phyloP scores from a whole-genome alignment of 1,140 invertebrate species.

The Onthophagus taurus region DNA sequence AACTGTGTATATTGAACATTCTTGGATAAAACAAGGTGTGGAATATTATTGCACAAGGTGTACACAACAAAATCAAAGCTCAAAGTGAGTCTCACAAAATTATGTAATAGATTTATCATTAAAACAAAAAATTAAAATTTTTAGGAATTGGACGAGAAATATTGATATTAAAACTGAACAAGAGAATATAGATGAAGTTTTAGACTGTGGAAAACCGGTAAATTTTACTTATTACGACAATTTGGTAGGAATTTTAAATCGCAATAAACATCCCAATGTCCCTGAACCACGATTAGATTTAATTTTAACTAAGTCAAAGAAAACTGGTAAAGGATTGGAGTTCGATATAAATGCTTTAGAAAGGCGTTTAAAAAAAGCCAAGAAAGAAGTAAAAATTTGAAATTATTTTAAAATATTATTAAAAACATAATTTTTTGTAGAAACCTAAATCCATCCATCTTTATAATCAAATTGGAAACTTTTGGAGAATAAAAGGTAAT shows the following conservation, averaged over 20 bases:
- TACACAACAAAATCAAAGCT: slow-evolving; percentile 15
- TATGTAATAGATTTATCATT: no score
- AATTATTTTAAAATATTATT: background rate
- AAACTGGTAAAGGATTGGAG: slow-evolving; percentile 50
- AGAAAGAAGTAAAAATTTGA: slow-evolving; percentile 65
- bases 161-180: no score
- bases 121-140: no score
- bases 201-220: slow-evolving; percentile 78
- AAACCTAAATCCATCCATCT: slow-evolving; percentile 79
- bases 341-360: slow-evolving; percentile 72
- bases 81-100: no score
- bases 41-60: slow-evolving; percentile 31
- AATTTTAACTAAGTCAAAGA: slow-evolving; percentile 65
- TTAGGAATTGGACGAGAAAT: no score
- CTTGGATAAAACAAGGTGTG: slow-evolving; percentile 47
- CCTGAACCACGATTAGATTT: slow-evolving; percentile 57
- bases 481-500: slow-evolving; percentile 77
- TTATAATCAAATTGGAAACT: slow-evolving; percentile 85
- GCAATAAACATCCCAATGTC: slow-evolving; percentile 50
- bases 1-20: slow-evolving; percentile 49
- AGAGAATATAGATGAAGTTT: slow-evolving; percentile 44
- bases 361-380: slow-evolving; percentile 66
- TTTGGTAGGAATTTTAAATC: slow-evolving; percentile 67
- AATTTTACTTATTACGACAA: slow-evolving; percentile 86
- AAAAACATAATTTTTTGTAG: slow-evolving; percentile 31